phyloP scores from a whole-genome alignment of 2,888 invertebrate species.

The Drosophila merina region DNA sequence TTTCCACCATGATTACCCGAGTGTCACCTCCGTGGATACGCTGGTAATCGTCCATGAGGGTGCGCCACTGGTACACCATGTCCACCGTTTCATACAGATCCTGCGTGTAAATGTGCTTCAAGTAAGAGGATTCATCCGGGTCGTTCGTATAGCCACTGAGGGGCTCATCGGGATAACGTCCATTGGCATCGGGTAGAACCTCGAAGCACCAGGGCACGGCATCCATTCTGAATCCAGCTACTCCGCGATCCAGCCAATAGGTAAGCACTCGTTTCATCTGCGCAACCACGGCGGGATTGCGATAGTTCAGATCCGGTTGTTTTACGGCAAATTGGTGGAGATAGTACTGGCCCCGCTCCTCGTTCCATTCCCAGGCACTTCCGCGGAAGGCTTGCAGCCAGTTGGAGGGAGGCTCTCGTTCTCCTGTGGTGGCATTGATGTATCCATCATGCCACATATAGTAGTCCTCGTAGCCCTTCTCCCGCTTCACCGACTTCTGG shows the following conservation, averaged over 20 bases:
- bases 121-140: constrained; percentile 85
- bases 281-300: constrained; percentile 87
- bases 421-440: constrained; percentile 54
- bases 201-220: constrained; percentile 86
- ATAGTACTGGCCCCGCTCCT: constrained; percentile 88
- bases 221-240: constrained; percentile 94
- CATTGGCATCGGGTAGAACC: constrained; percentile 85
- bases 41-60: constrained; percentile 86
- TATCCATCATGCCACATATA: constrained; percentile 90
- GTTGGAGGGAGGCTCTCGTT: constrained; percentile 76
- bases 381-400: constrained; percentile 87
- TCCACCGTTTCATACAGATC: constrained; percentile 87
- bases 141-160: constrained; percentile 83
- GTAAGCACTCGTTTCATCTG: constrained; percentile 87
- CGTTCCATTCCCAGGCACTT: constrained; percentile 90
- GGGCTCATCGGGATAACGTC: constrained; percentile 86
- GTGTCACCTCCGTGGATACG: constrained; percentile 83
- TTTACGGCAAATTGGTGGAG: constrained; percentile 89
- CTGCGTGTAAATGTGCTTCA: constrained; percentile 87
- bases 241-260: constrained; percentile 93
- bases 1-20: constrained; percentile 87
- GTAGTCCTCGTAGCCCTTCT: constrained; percentile 88
- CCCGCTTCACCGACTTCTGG: constrained; percentile 87
- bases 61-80: constrained; percentile 88
- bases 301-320: constrained; percentile 91